Evolutionary conservation across 2,888 invertebrate species (phyloP), one percentile per base, ranked within the genome.

Genomic region (Eupelmus urozonus): DNA sequence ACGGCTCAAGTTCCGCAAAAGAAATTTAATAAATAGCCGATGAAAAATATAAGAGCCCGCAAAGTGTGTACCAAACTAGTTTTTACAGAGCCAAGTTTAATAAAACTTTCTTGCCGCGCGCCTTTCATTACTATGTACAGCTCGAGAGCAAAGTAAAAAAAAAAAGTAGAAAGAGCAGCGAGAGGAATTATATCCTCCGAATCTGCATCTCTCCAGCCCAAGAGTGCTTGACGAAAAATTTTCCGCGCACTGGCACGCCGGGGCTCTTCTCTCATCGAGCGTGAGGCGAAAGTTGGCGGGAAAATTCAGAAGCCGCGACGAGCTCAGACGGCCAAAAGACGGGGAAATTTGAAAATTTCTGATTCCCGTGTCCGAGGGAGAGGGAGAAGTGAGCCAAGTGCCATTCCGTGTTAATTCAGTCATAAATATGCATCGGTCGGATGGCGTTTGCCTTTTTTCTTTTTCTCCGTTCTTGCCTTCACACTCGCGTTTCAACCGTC

Each of bases 361-460:
- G 65, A 75, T 63, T 76, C 57, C 25, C 67, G 34, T 29, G 62
- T 73, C 63, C 62, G 62, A 49, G n/a, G n/a, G n/a, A n/a, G n/a
- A n/a, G n/a, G n/a, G n/a, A n/a, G n/a, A n/a, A n/a, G n/a, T n/a
- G n/a, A 34, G 69, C 49, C 62, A 65, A 78, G 78, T 78, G 73
- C 63, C 67, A 60, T 76, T 18, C 62, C 60, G 62, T 71, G 75
- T 79, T 76, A 79, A 79, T 79, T 76, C 72, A 13, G 25, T 67
- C 67, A 79, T 79, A 79, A 79, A 79, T 79, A 79, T 79, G 76
- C 76, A 79, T 70, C 69, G 70, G 57, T 20, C 11, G 27, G 59
- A 71, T 70, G 62, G 49, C 57, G 29, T 69, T 65, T 25, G 66
- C 57, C 29, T 71, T 49, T 59, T 34, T 9, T 29, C 16, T 34